phyloP scores from a whole-genome alignment of 2,797 vertebrate genomes.

The Lindbergichthys nudifrons region DNA sequence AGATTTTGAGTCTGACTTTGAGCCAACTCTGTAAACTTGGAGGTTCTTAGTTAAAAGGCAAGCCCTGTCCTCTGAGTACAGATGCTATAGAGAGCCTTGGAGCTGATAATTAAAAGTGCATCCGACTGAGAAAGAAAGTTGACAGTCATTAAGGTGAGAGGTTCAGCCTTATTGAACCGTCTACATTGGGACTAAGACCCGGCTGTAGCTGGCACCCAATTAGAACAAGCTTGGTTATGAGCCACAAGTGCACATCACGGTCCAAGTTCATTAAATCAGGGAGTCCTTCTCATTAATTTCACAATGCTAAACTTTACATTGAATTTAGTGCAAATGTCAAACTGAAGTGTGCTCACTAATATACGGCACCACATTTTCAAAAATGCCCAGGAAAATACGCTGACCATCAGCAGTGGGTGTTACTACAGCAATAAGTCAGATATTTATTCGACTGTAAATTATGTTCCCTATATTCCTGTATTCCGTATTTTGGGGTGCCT shows the following conservation, averaged over 20 bases:
- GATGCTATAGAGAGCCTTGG: conserved; percentile 56
- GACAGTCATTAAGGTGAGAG: conserved; percentile 76
- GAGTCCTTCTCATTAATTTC: conserved; percentile 52
- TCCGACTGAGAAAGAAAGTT: conserved; percentile 65
- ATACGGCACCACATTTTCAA: neutral
- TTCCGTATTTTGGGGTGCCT: too few species aligned
- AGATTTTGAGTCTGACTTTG: conserved; percentile 48
- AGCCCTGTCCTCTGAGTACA: conserved; percentile 46
- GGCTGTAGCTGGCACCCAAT: conserved; percentile 28
- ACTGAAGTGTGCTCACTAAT: conserved; percentile 10
- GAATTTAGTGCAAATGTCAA: conserved; percentile 48
- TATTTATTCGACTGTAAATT: neutral
- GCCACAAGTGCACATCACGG: conserved; percentile 33
- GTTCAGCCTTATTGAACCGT: conserved; percentile 55
- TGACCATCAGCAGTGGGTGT: neutral
- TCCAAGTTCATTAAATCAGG: conserved; percentile 56
- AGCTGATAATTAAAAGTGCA: conserved; percentile 81
- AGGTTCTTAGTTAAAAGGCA: conserved; percentile 62
- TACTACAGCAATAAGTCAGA: neutral
- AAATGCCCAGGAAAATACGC: neutral
- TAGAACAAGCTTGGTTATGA: conserved; percentile 42
- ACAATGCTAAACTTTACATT: conserved; percentile 36
- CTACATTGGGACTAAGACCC: conserved; percentile 28
- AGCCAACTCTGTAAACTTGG: conserved; percentile 59
- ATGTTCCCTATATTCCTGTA: too few species aligned